Conservation (phyloP, 2,888 invertebrate genomes). For the Orgyia antiqua region DNA sequence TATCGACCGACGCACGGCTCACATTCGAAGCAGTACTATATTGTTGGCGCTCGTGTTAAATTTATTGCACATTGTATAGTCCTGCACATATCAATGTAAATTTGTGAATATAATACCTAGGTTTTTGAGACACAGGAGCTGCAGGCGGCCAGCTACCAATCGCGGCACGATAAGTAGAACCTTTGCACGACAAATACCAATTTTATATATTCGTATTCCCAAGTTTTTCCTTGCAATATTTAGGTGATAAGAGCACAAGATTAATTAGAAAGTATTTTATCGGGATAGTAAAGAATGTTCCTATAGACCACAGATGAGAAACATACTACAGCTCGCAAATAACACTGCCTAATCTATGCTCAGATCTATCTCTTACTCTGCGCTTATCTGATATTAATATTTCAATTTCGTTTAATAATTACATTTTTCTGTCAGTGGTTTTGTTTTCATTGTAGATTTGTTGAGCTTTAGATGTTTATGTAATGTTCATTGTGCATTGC, state of each 20-base stretch:
- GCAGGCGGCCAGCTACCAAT: constrained; percentile 70
- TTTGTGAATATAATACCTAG: constrained; percentile 38
- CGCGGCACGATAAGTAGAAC: constrained; percentile 54
- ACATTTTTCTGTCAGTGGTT: constrained; percentile 34
- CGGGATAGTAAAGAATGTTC: constrained; percentile 45
- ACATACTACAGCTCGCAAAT: constrained; percentile 65
- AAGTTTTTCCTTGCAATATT: constrained; percentile 33
- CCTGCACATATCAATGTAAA: constrained; percentile 51
- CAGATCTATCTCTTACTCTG: constrained; percentile 66
- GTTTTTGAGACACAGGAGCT: constrained; percentile 61
- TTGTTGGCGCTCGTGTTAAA: constrained; percentile 50
- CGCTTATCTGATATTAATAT: constrained; percentile 61
- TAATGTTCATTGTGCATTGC: constrained; percentile 41
- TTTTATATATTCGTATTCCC: constrained; percentile 29
- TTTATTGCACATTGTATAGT: constrained; percentile 62
- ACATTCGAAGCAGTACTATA: constrained; percentile 52
- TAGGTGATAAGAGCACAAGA: constrained; percentile 66
- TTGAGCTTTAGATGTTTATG: constrained; percentile 36
- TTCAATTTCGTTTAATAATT: constrained; percentile 35
- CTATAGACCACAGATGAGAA: constrained; percentile 46
- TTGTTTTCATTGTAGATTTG: constrained; percentile 39
- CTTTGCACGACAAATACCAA: constrained; percentile 53
- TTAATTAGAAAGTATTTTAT: constrained; percentile 38
- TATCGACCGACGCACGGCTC: constrained; percentile 28
- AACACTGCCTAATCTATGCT: constrained; percentile 75